phyloP scores from a whole-genome alignment of 2,113 vertebrate species.

The Oncorhynchus tshawytscha region DNA sequence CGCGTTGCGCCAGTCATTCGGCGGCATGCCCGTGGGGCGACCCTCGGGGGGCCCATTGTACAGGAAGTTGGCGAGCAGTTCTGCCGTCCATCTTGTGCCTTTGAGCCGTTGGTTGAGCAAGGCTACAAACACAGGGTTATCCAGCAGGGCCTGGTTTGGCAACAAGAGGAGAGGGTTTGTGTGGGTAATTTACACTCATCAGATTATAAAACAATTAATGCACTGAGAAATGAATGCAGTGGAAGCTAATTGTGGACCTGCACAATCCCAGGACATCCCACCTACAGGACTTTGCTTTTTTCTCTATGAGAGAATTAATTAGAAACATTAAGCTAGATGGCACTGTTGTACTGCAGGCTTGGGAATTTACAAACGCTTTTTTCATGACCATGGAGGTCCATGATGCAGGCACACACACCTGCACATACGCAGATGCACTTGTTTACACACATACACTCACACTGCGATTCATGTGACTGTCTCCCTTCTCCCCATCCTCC shows the following conservation, averaged over 20 bases:
- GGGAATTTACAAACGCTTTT: neutral
- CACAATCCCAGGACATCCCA: neutral
- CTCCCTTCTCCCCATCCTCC: neutral
- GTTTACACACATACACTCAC: neutral
- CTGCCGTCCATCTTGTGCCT: constrained; percentile 72
- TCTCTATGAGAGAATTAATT: constrained; percentile 32
- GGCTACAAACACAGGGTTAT: constrained; percentile 67
- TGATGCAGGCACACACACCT: neutral
- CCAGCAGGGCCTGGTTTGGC: constrained; percentile 74
- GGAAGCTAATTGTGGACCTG: neutral
- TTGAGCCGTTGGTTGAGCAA: constrained; percentile 71
- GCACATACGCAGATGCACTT: neutral
- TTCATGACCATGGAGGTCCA: neutral
- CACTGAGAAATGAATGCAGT: constrained; percentile 8
- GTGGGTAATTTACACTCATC: neutral
- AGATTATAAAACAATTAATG: constrained; percentile 3
- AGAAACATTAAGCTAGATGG: constrained; percentile 57
- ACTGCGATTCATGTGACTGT: neutral
- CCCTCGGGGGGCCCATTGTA: constrained; percentile 74
- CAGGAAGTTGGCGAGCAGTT: constrained; percentile 78
- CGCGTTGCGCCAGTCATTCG: constrained; percentile 75
- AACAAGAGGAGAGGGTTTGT: neutral
- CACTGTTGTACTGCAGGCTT: constrained; percentile 53
- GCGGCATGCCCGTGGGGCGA: constrained; percentile 51
- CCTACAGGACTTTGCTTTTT: neutral